A percentile compares a stretch with the other conserved stretches of the same genome.
phyloP scores from a whole-genome alignment of 2,888 invertebrate species.

The Drosophila vallismaia region DNA sequence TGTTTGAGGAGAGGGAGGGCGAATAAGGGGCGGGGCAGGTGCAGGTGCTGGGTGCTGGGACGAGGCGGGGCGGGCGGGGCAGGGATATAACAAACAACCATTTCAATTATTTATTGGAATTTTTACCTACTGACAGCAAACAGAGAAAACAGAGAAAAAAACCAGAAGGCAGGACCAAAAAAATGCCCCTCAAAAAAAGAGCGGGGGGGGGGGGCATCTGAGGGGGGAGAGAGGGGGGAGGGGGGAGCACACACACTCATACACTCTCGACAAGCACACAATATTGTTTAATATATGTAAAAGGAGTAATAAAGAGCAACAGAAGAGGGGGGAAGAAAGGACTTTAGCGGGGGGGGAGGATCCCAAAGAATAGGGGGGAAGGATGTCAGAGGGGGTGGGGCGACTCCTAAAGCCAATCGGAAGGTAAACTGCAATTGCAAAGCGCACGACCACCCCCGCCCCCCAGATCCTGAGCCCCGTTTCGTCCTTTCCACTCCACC shows the following conservation, averaged over 20 bases:
- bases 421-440: constrained; percentile 41
- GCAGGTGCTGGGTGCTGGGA: not conserved
- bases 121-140: constrained; percentile 77
- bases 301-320: constrained; percentile 62
- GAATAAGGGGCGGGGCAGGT: not conserved
- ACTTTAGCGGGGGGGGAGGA: not conserved
- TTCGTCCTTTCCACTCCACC: not conserved
- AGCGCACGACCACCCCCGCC: constrained; percentile 27
- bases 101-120: constrained; percentile 77
- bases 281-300: constrained; percentile 64
- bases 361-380: not conserved
- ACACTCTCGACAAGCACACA: constrained; percentile 34
- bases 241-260: constrained; percentile 34
- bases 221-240: not conserved
- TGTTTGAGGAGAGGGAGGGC: not conserved
- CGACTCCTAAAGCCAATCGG: constrained; percentile 56
- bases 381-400: not conserved
- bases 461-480: not conserved
- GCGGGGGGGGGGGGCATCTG: too few relatives aligned
- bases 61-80: not conserved
- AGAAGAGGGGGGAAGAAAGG: constrained; percentile 9
- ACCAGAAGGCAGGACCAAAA: constrained; percentile 30
- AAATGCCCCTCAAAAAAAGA: constrained; percentile 16
- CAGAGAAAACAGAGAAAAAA: constrained; percentile 56
- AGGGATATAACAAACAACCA: constrained; percentile 59